A percentile compares a stretch with the other conserved stretches of the same genome.
These are phyloP conservation scores for Podilymbus podiceps DNA, from an alignment of 2,113 vertebrate species.

Conservation along the genomic window DNA sequence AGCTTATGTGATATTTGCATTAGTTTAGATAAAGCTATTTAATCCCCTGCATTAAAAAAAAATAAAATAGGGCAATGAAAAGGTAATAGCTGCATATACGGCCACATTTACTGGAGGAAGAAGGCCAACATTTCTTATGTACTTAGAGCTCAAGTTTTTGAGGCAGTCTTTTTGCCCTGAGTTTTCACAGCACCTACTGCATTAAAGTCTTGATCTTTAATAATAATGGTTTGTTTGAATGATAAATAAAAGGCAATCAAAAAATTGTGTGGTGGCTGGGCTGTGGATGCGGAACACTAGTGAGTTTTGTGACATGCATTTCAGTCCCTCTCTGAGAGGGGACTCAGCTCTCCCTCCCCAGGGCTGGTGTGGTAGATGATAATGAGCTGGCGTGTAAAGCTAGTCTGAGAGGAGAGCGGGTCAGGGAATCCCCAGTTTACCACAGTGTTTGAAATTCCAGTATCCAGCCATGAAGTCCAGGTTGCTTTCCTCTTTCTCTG, in stretches of 20 bases:
- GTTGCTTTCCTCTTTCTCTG: background rate
- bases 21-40: background rate
- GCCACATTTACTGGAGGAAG: background rate
- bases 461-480: background rate
- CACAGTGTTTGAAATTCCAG: background rate
- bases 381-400: background rate
- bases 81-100: background rate
- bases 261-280: background rate
- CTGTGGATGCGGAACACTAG: background rate
- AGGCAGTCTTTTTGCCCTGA: background rate
- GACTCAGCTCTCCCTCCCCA: background rate
- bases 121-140: background rate
- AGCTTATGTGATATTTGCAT: background rate
- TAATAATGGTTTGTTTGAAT: background rate
- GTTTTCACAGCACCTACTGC: background rate
- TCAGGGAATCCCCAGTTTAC: background rate
- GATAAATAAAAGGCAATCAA: background rate
- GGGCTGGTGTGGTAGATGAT: background rate
- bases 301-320: background rate
- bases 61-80: background rate
- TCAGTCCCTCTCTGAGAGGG: background rate
- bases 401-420: background rate
- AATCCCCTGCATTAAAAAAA: background rate
- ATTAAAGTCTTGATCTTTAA: background rate
- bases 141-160: background rate